Evolutionary conservation across 2,797 vertebrate species (phyloP).

Genomic region (Hirundo rustica): DNA sequence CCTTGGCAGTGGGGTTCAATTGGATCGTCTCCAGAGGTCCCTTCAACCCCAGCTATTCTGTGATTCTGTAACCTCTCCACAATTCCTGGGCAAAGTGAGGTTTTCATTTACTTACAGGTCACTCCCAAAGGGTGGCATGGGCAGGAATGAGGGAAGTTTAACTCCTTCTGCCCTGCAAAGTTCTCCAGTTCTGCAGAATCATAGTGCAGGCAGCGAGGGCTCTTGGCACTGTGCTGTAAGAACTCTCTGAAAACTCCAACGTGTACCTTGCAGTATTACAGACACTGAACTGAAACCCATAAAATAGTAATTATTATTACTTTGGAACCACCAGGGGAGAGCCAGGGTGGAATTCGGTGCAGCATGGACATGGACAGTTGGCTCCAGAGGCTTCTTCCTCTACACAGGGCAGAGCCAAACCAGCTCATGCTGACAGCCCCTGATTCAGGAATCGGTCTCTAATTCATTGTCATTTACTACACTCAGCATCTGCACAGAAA

Average conservation of each 20-base stretch:
- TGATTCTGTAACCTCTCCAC: not conserved
- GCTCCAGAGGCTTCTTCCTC: not conserved
- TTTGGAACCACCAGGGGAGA: not conserved
- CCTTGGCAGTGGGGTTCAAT: not conserved
- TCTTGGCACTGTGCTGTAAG: fast-evolving
- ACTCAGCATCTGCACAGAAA: not conserved
- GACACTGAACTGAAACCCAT: not conserved
- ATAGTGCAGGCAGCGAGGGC: fast-evolving
- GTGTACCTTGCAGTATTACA: not conserved
- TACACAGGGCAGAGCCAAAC: not conserved
- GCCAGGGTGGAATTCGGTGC: not conserved
- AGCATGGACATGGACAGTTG: not conserved
- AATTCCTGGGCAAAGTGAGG: not conserved
- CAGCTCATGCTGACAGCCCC: not conserved
- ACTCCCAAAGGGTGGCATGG: not conserved
- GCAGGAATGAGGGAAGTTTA: not conserved
- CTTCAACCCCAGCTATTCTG: not conserved
- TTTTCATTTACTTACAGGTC: not conserved
- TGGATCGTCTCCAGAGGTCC: not conserved
- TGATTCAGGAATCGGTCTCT: not conserved
- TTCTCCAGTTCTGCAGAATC: not conserved
- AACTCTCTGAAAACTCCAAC: not conserved
- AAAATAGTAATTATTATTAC: not conserved
- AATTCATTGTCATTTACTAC: not conserved
- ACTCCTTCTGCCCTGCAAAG: not conserved